phyloP scores from a whole-genome alignment of 2,888 invertebrate genomes.

The Itoplectis maculator region DNA sequence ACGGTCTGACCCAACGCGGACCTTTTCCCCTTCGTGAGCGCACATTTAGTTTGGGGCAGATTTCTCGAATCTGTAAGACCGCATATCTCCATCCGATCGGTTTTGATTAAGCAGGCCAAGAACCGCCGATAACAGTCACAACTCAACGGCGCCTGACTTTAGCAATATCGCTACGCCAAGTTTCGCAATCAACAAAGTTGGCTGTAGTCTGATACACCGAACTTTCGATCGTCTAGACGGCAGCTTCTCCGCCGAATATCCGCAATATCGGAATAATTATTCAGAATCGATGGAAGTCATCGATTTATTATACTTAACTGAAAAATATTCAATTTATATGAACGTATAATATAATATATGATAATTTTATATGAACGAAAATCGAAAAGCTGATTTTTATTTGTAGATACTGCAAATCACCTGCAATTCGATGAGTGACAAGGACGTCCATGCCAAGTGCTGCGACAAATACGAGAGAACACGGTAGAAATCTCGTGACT shows the following conservation, averaged over 20 bases:
- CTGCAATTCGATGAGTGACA: not conserved
- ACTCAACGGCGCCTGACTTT: not conserved
- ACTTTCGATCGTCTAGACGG: not conserved
- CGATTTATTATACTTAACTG: too few relatives aligned
- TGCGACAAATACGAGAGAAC: slow-evolving; percentile 20
- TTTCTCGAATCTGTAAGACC: not conserved
- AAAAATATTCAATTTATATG: not conserved
- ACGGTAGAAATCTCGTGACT: slow-evolving; percentile 53
- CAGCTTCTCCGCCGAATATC: not conserved
- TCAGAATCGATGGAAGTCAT: not conserved
- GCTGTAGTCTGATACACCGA: not conserved
- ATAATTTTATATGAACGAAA: too few relatives aligned
- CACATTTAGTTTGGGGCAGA: not conserved
- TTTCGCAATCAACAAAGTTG: slow-evolving; percentile 10
- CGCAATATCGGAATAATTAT: not conserved
- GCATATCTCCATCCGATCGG: not conserved
- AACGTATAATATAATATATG: too few relatives aligned
- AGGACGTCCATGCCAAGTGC: not conserved
- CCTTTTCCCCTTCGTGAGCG: not conserved
- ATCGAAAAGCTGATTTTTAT: too few relatives aligned
- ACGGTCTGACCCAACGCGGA: slow-evolving; percentile 16
- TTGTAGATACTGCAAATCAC: not conserved
- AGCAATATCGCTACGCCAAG: not conserved
- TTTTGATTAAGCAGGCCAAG: not conserved
- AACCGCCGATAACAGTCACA: too few relatives aligned